Conservation (phyloP, 1,140 invertebrate species). For the Papilio xuthus region DNA sequence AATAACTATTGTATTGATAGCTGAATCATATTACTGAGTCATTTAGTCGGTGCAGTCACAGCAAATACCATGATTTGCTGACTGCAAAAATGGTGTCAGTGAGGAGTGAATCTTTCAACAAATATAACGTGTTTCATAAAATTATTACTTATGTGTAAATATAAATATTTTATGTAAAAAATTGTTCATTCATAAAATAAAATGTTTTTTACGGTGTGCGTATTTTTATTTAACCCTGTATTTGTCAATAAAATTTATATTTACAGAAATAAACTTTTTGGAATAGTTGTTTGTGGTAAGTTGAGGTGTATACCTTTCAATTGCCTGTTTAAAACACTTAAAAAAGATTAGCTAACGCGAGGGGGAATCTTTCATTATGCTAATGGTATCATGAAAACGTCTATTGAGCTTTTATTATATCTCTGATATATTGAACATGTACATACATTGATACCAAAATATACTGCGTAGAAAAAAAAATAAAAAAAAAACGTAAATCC, state of each 20-base stretch:
- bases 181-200: background rate
- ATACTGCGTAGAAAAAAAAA: background rate
- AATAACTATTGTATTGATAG: constrained; percentile 6
- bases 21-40: background rate
- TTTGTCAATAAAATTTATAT: background rate
- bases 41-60: background rate
- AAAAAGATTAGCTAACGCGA: background rate
- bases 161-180: background rate
- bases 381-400: background rate
- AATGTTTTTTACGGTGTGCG: background rate
- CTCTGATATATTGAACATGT: background rate
- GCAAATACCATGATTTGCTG: too few species aligned
- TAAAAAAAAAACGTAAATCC: background rate
- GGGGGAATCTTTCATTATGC: background rate
- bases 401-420: background rate
- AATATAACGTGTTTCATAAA: background rate
- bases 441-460: background rate
- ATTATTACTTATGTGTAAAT: background rate
- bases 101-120: background rate
- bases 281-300: background rate
- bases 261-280: background rate
- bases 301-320: background rate
- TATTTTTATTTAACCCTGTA: background rate
- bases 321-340: background rate
- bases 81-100: background rate